A percentile compares a stretch with the other conserved stretches of the same genome.
phyloP scores from a whole-genome alignment of 2,113 vertebrate genomes.

The Bagarius yarrelli region DNA sequence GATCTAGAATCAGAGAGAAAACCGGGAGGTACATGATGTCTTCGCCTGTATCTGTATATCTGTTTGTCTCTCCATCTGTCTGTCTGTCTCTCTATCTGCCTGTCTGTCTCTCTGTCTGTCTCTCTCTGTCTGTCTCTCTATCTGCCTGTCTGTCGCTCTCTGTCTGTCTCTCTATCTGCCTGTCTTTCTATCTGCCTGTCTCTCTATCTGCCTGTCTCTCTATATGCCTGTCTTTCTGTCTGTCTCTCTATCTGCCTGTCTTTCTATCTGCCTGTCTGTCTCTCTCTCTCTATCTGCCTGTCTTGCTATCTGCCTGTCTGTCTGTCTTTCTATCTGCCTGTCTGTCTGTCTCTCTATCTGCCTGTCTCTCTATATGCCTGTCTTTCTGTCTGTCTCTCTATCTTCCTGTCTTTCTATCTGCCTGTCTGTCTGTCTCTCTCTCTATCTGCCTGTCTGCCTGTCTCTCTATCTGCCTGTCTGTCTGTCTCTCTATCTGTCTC shows the following conservation, averaged over 20 bases:
- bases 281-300: neutral
- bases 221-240: too few relatives aligned
- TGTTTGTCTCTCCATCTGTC: neutral
- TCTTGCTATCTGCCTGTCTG: neutral
- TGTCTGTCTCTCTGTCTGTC: neutral
- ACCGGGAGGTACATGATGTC: conserved; percentile 2
- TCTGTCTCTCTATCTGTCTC: too few relatives aligned
- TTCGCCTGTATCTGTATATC: neutral
- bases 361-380: neutral
- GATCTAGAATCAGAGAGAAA: conserved; percentile 19
- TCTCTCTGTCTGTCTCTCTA: neutral
- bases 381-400: neutral
- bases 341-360: neutral
- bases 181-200: neutral
- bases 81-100: neutral
- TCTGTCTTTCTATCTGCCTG: neutral
- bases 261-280: neutral
- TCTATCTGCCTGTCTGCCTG: neutral
- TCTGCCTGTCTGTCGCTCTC: too few relatives aligned
- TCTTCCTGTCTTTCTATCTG: too few relatives aligned
- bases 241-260: neutral
- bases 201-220: too few relatives aligned
- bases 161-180: neutral
- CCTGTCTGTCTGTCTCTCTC: neutral
- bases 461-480: neutral